Conservation (phyloP, 2,113 vertebrate species). For the Sus scrofa region T2T-Sscrofa CM000814.6:74242001-74242500, state of each 20-base stretch:
- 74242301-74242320: background rate
- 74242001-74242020: slow-evolving; percentile 56
- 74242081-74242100: slow-evolving; percentile 55
- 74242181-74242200: background rate
- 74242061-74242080: slow-evolving; percentile 73
- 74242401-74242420: too few relatives aligned
- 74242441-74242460: too few relatives aligned
- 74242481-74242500: too few relatives aligned
- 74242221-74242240: background rate
- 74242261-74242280: background rate
- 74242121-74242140: slow-evolving; percentile 77
- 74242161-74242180: slow-evolving; percentile 49
- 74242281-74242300: background rate
- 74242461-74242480: too few relatives aligned
- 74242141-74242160: slow-evolving; percentile 41
- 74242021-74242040: slow-evolving; percentile 77
- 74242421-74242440: too few relatives aligned
- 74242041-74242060: slow-evolving; percentile 70
- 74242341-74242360: too few relatives aligned
- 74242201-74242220: background rate
- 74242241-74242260: too few relatives aligned
- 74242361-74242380: too few relatives aligned
- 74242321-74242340: too few relatives aligned
- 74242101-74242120: slow-evolving; percentile 56
- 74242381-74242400: too few relatives aligned